Evolutionary conservation across 2,797 vertebrate species (phyloP).

Genomic region (Sebastes itinus): DNA sequence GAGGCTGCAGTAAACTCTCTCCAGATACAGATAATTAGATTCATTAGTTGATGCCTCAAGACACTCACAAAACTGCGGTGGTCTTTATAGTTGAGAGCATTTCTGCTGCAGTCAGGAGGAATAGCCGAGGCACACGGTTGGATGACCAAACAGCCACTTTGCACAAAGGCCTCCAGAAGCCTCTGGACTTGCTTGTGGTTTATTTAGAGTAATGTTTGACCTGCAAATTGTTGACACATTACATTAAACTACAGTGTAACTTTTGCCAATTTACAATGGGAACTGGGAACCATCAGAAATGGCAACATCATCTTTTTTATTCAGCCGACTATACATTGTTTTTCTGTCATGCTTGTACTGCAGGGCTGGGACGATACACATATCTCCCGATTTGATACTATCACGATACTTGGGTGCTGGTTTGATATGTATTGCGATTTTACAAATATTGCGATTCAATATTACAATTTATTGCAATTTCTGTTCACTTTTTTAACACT

Average conservation of each 20-base stretch:
- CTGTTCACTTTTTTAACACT: too few species aligned
- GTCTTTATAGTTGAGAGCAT: neutral
- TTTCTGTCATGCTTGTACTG: neutral
- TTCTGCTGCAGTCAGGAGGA: neutral
- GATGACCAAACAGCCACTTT: neutral
- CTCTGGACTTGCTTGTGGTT: neutral
- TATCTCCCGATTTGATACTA: too few species aligned
- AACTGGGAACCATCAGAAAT: neutral
- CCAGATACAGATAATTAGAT: neutral
- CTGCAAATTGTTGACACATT: neutral
- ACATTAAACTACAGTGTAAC: neutral
- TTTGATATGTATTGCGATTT: too few species aligned
- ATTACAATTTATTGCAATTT: too few species aligned
- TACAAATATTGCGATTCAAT: too few species aligned
- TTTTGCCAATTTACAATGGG: neutral
- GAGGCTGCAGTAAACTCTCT: constrained; percentile 3
- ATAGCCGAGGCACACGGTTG: neutral
- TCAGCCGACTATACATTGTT: neutral
- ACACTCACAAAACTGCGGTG: neutral
- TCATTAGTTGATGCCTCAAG: neutral
- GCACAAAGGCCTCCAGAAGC: neutral
- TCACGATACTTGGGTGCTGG: too few species aligned
- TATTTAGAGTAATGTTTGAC: neutral
- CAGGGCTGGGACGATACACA: too few species aligned
- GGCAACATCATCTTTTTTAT: neutral